Conservation (phyloP, 64 coral and sea anemone species). For the Orbicella faveolata region DNA sequence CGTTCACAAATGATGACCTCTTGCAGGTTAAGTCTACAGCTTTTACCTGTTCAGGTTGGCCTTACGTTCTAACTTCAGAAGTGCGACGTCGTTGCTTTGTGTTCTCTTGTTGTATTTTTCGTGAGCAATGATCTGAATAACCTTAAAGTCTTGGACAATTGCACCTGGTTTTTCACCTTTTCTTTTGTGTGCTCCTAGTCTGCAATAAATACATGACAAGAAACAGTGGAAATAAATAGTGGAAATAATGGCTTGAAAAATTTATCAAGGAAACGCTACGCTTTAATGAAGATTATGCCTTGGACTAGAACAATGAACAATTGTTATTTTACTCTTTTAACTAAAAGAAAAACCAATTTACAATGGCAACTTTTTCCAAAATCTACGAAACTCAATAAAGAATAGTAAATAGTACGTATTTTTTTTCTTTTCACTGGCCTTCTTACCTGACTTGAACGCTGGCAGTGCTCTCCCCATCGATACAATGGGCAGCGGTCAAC, state of each 20-base stretch:
- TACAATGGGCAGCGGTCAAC: conserved; percentile 43
- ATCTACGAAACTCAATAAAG: too few species aligned
- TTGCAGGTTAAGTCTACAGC: too few species aligned
- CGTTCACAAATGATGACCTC: too few species aligned
- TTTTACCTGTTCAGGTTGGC: conserved; percentile 27
- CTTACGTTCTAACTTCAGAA: conserved; percentile 9
- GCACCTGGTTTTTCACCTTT: not conserved
- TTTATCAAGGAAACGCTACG: too few species aligned
- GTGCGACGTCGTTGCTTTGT: conserved; percentile 25
- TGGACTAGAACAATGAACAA: too few species aligned
- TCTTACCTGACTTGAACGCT: conserved; percentile 15
- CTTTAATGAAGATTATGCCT: too few species aligned
- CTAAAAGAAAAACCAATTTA: too few species aligned
- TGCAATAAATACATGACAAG: not conserved
- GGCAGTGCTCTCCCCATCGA: not conserved
- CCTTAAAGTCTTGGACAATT: conserved; percentile 27
- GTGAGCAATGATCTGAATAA: conserved; percentile 15
- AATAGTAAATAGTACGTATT: too few species aligned
- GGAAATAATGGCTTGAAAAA: not conserved
- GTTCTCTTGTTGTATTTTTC: not conserved
- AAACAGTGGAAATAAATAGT: not conserved
- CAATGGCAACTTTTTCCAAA: too few species aligned
- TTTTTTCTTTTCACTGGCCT: too few species aligned
- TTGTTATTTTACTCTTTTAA: too few species aligned
- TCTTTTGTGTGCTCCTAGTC: conserved; percentile 35